Evolutionary conservation across 2,113 vertebrate genomes (phyloP), one percentile per base, ranked within the genome.

Genomic region (Tringa solitaria): DNA sequence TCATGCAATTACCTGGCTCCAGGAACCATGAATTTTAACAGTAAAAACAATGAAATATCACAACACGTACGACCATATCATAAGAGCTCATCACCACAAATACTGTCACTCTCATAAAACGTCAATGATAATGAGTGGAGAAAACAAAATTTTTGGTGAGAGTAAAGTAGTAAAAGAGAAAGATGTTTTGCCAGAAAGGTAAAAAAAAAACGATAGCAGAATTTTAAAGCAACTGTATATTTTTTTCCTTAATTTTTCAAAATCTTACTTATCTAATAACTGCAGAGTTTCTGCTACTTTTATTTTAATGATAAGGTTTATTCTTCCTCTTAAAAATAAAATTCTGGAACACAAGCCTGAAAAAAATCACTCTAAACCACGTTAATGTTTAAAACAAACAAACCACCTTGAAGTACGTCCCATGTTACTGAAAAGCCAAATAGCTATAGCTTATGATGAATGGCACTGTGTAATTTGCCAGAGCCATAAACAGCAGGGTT

Each of bases 281-380:
- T 50, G 53, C 45, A 96, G 67, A 85, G 23, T 9, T 88, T 70
- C 67, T 78, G 65, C 53, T 88, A 46, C 54, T 78, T 87, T 59
- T 86, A 59, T 83, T 95, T 94, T 90, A 83, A 67, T 63, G 7
- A 64, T 84, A 86, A 86, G 92, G 85, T 96, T 96, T 96, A 95
- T 96, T 97, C 95, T 95, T 97, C 95, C 95, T 95, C 95, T 95
- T 93, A 77, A 83, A 88, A 94, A 88, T 76, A 93, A 87, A 90
- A 77, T 67, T 84, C 33, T 70, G 56, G 21, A 81, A 78, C 39
- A 86, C 65, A 95, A 84, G 80, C 28, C 41, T 87, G 24, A 30
- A 54, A 54, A 54, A 80, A 87, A 74, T 59, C 35, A 50, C 54
- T 89, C 41, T 65, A 70, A 93, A 87, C 50, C 74, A 77, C 65